These are phyloP conservation scores for Nanorana parkeri DNA, from an alignment of 2,113 vertebrate species.

Conservation along the genomic window DNA sequence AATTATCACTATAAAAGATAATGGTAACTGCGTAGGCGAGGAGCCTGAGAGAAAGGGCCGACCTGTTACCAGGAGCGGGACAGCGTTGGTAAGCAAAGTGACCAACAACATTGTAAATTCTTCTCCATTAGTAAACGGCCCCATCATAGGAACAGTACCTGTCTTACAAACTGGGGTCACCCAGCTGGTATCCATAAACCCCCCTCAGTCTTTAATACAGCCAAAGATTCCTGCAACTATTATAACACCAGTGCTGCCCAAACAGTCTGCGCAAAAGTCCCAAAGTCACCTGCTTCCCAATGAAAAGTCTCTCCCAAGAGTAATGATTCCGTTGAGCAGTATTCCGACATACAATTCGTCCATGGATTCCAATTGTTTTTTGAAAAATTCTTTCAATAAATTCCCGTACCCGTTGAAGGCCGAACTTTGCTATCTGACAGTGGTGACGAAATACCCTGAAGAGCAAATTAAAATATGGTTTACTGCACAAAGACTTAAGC, in stretches of 20 bases:
- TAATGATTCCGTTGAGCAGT: slow-evolving; percentile 97
- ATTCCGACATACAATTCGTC: slow-evolving; percentile 94
- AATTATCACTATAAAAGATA: slow-evolving; percentile 84
- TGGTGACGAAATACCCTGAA: slow-evolving; percentile 97
- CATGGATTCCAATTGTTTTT: slow-evolving; percentile 96
- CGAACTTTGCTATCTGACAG: slow-evolving; percentile 95
- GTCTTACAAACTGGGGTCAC: slow-evolving; percentile 86
- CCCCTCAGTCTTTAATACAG: slow-evolving; percentile 73
- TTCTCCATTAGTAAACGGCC: slow-evolving; percentile 81
- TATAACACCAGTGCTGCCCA: slow-evolving; percentile 60
- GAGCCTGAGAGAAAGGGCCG: slow-evolving; percentile 73
- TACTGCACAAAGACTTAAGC: slow-evolving; percentile 95
- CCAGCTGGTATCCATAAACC: slow-evolving; percentile 89
- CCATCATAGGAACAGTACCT: slow-evolving; percentile 60
- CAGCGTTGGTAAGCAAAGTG: slow-evolving; percentile 71
- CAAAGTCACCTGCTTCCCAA: slow-evolving; percentile 72
- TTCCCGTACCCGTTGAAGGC: slow-evolving; percentile 98
- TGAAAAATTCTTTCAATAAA: slow-evolving; percentile 97
- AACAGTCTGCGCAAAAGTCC: slow-evolving; percentile 59
- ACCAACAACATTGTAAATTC: slow-evolving; percentile 69
- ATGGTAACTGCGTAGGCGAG: slow-evolving; percentile 62
- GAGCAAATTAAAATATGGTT: slow-evolving; percentile 99
- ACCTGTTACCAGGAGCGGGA: slow-evolving; percentile 79
- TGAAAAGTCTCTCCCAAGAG: slow-evolving; percentile 92
- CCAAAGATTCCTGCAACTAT: slow-evolving; percentile 69